Percentiles rank a stretch among this genome's conserved stretches.
These are phyloP conservation scores for Cataglyphis livida DNA, from an alignment of 2,888 invertebrate species.

Conservation along the genomic window DNA sequence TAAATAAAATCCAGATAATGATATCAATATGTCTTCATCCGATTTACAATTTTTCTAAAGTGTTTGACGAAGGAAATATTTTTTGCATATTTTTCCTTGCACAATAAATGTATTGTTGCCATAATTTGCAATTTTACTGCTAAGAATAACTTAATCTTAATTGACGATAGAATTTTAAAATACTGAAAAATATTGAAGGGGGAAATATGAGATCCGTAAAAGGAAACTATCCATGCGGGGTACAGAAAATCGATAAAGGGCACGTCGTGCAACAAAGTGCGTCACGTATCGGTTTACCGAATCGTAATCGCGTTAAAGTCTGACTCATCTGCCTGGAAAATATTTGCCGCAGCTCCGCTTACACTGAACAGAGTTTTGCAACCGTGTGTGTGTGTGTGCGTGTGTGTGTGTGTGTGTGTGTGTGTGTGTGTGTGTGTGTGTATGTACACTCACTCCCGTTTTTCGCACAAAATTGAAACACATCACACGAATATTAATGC, in stretches of 20 bases:
- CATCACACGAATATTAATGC: slow-evolving; percentile 32
- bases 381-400: not conserved
- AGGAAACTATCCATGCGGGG: not conserved
- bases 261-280: slow-evolving; percentile 21
- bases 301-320: slow-evolving; percentile 62
- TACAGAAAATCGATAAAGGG: slow-evolving; percentile 50
- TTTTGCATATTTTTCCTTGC: not conserved
- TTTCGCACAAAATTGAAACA: slow-evolving; percentile 33
- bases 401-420: not conserved
- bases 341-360: slow-evolving; percentile 46
- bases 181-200: slow-evolving; percentile 21
- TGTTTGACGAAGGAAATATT: not conserved
- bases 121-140: slow-evolving; percentile 30
- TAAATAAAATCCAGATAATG: not conserved
- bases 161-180: slow-evolving; percentile 22
- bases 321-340: slow-evolving; percentile 45
- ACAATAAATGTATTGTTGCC: not conserved
- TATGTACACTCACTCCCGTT: not conserved
- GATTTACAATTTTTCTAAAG: not conserved
- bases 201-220: slow-evolving; percentile 6
- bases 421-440: not conserved
- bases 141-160: slow-evolving; percentile 23
- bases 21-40: not conserved
- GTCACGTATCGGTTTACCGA: slow-evolving; percentile 57
- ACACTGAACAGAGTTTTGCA: not conserved